Percentiles rank a stretch among this genome's conserved stretches.
phyloP scores from a whole-genome alignment of 2,888 invertebrate species.

The Gandaritis pyraliata region DNA sequence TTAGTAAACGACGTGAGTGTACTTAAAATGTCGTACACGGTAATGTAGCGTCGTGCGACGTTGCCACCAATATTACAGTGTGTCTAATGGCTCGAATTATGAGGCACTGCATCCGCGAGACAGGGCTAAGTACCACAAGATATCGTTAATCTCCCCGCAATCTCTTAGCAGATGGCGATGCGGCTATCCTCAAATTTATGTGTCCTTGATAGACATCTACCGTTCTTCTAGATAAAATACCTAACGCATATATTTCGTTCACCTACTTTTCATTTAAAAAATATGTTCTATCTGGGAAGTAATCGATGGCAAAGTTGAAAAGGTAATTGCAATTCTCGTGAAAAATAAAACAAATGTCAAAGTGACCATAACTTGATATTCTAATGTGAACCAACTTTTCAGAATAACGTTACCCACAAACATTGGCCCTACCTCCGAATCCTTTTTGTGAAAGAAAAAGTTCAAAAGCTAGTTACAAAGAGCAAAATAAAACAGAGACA shows the following conservation, averaged over 20 bases:
- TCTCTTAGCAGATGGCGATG: conserved; percentile 31
- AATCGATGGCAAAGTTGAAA: conserved; percentile 12
- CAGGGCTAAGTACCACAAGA: conserved; percentile 44
- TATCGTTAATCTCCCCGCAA: conserved; percentile 35
- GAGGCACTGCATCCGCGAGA: conserved; percentile 48
- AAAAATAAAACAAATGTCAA: conserved; percentile 17
- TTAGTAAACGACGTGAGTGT: conserved; percentile 39
- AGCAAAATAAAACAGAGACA: not conserved
- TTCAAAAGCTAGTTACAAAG: conserved; percentile 39
- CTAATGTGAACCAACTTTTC: conserved; percentile 30
- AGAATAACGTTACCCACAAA: conserved; percentile 41
- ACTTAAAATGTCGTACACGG: conserved; percentile 46
- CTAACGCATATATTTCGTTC: too few species aligned
- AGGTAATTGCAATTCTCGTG: conserved; percentile 4
- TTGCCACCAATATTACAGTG: conserved; percentile 55
- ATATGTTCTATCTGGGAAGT: too few species aligned
- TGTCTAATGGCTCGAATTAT: conserved; percentile 50
- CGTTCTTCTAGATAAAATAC: too few species aligned
- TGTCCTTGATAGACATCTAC: conserved; percentile 1
- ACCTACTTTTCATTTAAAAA: too few species aligned
- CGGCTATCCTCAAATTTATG: conserved; percentile 11
- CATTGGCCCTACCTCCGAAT: conserved; percentile 43
- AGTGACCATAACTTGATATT: conserved; percentile 30
- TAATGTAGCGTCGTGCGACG: conserved; percentile 38
- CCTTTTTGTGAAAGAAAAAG: conserved; percentile 49